phyloP scores from a whole-genome alignment of 2,888 invertebrate genomes.

The Patella caerulea region DNA sequence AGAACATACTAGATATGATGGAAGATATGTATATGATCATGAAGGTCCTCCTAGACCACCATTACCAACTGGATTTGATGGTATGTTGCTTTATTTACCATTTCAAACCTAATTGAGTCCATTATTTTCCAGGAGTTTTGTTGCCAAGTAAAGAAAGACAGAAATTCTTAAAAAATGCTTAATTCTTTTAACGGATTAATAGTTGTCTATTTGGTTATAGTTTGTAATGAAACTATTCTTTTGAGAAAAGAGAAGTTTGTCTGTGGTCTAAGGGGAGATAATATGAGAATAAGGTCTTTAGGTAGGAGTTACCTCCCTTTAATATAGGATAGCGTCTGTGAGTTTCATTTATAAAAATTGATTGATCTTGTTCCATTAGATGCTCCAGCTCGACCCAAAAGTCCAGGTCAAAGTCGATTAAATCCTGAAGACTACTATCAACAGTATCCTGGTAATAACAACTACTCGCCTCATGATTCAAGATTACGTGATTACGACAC shows the following conservation, averaged over 20 bases:
- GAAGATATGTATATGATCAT: conserved; percentile 58
- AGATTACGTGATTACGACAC: not conserved
- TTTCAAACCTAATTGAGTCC: not conserved
- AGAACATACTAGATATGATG: conserved; percentile 52
- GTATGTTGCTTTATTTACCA: conserved; percentile 6
- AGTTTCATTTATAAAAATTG: too few relatives aligned
- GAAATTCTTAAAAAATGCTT: too few relatives aligned
- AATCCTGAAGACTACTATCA: conserved; percentile 10
- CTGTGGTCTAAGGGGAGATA: conserved; percentile 3
- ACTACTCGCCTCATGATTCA: not conserved
- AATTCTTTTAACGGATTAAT: too few relatives aligned
- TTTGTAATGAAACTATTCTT: too few relatives aligned
- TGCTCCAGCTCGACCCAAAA: not conserved
- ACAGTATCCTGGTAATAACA: not conserved
- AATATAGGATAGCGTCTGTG: not conserved
- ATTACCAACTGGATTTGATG: conserved; percentile 51
- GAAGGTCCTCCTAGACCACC: conserved; percentile 62
- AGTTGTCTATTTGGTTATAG: too few relatives aligned
- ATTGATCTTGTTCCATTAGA: not conserved
- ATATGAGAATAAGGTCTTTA: not conserved
- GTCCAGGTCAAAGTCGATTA: not conserved
- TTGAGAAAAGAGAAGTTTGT: not conserved
- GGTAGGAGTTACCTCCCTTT: conserved; percentile 1
- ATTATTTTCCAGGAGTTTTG: too few relatives aligned
- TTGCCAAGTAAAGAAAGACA: too few relatives aligned